Percentiles rank a stretch among this genome's conserved stretches.
Evolutionary conservation across 1,140 invertebrate species (phyloP).

Genomic region (Sitophilus oryzae): DNA sequence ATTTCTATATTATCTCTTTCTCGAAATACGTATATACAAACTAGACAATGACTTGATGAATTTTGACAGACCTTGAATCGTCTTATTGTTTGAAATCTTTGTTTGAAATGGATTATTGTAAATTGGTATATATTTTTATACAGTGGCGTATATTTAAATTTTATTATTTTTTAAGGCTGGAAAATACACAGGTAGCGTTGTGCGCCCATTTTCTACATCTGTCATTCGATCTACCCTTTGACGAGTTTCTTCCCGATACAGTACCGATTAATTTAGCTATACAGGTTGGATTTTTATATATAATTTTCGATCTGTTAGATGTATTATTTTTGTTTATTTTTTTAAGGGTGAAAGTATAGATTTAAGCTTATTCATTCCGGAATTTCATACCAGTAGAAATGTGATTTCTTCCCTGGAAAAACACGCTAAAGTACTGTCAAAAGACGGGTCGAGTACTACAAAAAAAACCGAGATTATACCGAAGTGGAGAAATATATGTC

Average conservation of each 20-base stretch:
- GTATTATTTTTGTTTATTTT: slow-evolving; percentile 7
- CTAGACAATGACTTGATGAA: not conserved
- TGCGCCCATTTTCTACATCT: slow-evolving; percentile 90
- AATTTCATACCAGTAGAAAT: slow-evolving; percentile 81
- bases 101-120: too few species aligned
- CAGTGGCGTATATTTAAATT: too few species aligned
- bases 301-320: slow-evolving; percentile 3
- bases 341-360: slow-evolving; percentile 80
- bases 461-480: slow-evolving; percentile 52
- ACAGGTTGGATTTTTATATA: slow-evolving; percentile 53
- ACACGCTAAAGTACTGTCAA: slow-evolving; percentile 77
- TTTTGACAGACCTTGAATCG: not conserved
- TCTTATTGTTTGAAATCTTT: too few species aligned
- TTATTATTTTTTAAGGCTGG: slow-evolving; percentile 44
- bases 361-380: slow-evolving; percentile 81
- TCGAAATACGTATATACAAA: not conserved
- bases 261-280: slow-evolving; percentile 88
- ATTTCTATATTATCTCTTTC: too few species aligned
- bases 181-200: slow-evolving; percentile 89
- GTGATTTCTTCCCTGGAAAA: slow-evolving; percentile 80
- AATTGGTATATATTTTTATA: too few species aligned
- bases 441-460: slow-evolving; percentile 62
- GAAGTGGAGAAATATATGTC: slow-evolving; percentile 85
- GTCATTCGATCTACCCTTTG: slow-evolving; percentile 87
- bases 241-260: slow-evolving; percentile 83